Conservation (phyloP, 2,888 invertebrate species). For the Lasioglossum figueresi region DNA sequence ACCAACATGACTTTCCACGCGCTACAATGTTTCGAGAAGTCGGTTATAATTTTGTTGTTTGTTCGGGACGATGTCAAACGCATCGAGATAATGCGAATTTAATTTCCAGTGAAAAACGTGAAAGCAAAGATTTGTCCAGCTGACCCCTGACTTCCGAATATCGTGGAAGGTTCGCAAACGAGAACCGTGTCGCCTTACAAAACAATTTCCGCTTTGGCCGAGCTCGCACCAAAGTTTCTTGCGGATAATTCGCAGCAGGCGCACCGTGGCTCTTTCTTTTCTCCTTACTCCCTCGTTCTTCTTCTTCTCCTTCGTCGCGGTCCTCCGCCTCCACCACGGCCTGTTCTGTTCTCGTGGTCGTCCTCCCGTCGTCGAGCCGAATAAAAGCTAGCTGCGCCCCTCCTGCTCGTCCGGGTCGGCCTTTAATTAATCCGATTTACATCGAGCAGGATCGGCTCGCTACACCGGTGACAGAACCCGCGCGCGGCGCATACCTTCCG, state of each 20-base stretch:
- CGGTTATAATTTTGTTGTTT: too few species aligned
- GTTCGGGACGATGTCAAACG: too few species aligned
- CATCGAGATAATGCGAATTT: too few species aligned
- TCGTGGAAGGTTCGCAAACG: background rate
- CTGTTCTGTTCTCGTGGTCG: slow-evolving; percentile 10
- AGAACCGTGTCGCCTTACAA: background rate
- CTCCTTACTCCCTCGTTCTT: background rate
- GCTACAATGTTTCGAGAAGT: too few species aligned
- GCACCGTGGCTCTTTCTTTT: background rate
- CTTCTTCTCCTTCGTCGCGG: background rate
- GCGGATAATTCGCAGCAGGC: background rate
- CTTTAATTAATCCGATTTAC: slow-evolving; percentile 82
- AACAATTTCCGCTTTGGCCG: background rate
- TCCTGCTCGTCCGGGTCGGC: background rate
- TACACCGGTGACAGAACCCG: slow-evolving; percentile 71
- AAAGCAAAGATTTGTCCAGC: too few species aligned
- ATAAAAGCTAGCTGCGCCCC: slow-evolving; percentile 42
- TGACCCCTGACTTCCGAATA: background rate
- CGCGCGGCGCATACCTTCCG: slow-evolving; percentile 71
- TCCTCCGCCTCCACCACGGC: background rate
- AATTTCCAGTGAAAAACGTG: too few species aligned
- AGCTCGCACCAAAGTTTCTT: background rate
- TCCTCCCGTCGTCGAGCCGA: slow-evolving; percentile 59
- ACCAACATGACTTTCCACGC: background rate
- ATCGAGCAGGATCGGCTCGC: slow-evolving; percentile 73